Conservation (phyloP, 1,140 invertebrate genomes). For the Solenopsis fugax region DNA sequence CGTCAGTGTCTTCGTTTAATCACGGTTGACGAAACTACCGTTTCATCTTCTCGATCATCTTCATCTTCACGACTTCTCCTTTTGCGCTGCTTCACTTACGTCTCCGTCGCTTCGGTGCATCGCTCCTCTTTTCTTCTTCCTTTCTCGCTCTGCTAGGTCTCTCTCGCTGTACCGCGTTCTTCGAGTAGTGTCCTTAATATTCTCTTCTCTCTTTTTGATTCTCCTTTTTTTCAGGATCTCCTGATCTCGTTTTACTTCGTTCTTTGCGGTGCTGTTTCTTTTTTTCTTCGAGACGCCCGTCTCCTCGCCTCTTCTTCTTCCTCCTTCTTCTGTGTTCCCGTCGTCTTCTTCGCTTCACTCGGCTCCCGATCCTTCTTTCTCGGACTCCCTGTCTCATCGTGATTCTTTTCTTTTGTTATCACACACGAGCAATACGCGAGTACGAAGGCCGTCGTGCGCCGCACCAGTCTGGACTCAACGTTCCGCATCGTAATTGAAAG, state of each 20-base stretch:
- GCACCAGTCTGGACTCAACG: conserved; percentile 59
- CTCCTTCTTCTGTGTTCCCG: conserved; percentile 49
- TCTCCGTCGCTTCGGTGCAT: conserved; percentile 49
- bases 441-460: conserved; percentile 51
- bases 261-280: background rate
- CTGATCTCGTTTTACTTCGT: conserved; percentile 53
- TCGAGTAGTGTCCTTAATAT: background rate
- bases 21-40: conserved; percentile 65
- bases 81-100: conserved; percentile 20
- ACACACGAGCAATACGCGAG: conserved; percentile 49
- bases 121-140: background rate
- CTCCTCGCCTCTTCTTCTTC: conserved; percentile 42
- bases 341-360: conserved; percentile 49
- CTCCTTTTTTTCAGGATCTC: conserved; percentile 45
- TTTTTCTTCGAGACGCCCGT: background rate
- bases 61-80: conserved; percentile 48
- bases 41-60: conserved; percentile 62
- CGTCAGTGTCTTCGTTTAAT: conserved; percentile 59
- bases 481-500: conserved; percentile 73
- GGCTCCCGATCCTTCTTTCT: conserved; percentile 47
- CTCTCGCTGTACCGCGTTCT: conserved; percentile 16
- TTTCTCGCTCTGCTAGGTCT: background rate
- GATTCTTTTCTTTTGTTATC: conserved; percentile 33
- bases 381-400: background rate
- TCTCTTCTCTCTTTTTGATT: conserved; percentile 21